Percentiles rank a stretch among this genome's conserved stretches.
Evolutionary conservation across 2,113 vertebrate species (phyloP).

Genomic region (Heterotilapia buettikoferi): DNA sequence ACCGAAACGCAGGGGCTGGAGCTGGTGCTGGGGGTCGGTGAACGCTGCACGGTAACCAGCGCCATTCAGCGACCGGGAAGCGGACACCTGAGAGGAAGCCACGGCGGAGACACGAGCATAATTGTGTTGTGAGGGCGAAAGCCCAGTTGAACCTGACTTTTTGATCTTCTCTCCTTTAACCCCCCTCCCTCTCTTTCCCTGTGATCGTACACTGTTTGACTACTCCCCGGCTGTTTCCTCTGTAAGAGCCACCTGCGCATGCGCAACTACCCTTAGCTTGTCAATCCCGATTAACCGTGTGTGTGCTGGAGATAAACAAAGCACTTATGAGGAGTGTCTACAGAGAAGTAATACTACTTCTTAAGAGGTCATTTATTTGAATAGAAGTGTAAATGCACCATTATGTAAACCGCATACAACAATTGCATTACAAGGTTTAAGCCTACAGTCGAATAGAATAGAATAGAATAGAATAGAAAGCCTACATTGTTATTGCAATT

Average conservation of each 20-base stretch:
- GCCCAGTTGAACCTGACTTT: conserved; percentile 9
- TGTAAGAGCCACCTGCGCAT: conserved; percentile 48
- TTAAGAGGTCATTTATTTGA: not conserved
- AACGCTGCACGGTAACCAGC: conserved; percentile 92
- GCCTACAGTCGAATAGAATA: fast-evolving
- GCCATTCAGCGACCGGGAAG: conserved; percentile 84
- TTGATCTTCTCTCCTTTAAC: not conserved
- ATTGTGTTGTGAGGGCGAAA: conserved; percentile 26
- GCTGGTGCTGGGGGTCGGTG: conserved; percentile 91
- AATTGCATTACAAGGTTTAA: not conserved
- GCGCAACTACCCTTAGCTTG: conserved; percentile 56
- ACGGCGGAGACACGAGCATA: conserved; percentile 61
- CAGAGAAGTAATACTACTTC: not conserved
- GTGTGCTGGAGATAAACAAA: conserved; percentile 45
- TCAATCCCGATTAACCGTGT: conserved; percentile 63
- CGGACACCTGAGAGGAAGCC: conserved; percentile 74
- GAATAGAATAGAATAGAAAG: not conserved
- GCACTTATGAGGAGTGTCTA: not conserved
- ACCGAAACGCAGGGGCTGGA: conserved; percentile 94
- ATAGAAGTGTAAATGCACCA: not conserved
- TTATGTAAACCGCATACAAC: not conserved
- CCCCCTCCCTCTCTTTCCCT: not conserved
- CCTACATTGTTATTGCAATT: not conserved
- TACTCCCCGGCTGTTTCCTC: conserved; percentile 71
- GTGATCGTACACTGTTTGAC: conserved; percentile 35